These are phyloP conservation scores for Silurus meridionalis DNA, from an alignment of 2,113 vertebrate species.

Conservation along the genomic window DNA sequence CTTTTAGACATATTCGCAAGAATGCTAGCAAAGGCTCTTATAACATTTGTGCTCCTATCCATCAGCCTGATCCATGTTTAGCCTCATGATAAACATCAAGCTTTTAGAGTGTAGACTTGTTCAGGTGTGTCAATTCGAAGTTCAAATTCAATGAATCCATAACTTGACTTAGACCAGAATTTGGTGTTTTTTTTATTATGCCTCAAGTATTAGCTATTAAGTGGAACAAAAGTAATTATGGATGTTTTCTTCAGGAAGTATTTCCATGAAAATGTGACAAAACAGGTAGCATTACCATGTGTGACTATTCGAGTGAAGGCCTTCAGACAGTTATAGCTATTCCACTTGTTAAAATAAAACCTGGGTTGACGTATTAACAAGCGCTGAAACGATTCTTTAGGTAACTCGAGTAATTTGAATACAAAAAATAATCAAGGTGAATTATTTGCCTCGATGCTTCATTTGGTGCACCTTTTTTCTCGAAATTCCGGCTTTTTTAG, in stretches of 20 bases:
- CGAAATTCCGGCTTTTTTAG: too few species aligned
- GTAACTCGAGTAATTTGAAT: too few species aligned
- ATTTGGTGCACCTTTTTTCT: too few species aligned
- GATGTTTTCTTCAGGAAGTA: background rate
- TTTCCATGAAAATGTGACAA: background rate
- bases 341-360: constrained; percentile 12
- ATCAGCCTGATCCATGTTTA: constrained; percentile 15
- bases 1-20: background rate
- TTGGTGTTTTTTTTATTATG: constrained; percentile 4
- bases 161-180: background rate
- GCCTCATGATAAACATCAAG: background rate
- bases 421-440: too few species aligned
- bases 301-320: background rate
- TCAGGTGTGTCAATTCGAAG: background rate
- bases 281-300: background rate
- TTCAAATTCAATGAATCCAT: background rate
- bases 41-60: background rate
- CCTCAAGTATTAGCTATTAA: background rate
- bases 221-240: constrained; percentile 10
- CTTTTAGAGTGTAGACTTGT: background rate
- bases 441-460: too few species aligned
- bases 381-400: too few species aligned
- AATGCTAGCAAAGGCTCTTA: background rate
- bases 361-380: background rate
- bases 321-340: background rate